phyloP scores from a whole-genome alignment of 2,113 vertebrate species.

The Ameiurus melas region DNA sequence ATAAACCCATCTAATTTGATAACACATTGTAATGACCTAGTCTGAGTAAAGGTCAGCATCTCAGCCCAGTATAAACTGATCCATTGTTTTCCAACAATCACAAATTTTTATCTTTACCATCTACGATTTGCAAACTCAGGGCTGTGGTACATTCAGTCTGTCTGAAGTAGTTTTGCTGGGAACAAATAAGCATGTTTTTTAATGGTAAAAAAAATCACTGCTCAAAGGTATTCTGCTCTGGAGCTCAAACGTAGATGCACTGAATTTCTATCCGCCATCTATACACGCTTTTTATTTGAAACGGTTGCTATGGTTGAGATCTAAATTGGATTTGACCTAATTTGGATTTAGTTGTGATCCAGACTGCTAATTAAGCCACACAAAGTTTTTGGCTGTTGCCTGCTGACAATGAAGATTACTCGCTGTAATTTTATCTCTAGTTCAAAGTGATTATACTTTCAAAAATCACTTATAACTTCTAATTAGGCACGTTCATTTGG shows the following conservation, averaged over 20 bases:
- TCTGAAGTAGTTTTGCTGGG: not conserved
- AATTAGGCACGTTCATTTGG: not conserved
- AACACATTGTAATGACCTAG: not conserved
- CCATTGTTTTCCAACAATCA: not conserved
- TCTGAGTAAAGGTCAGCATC: not conserved
- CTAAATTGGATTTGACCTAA: slow-evolving; percentile 3
- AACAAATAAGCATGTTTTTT: not conserved
- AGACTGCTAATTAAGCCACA: not conserved
- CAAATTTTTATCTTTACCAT: not conserved
- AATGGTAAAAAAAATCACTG: not conserved
- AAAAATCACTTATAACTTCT: not conserved
- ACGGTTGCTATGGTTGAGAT: not conserved
- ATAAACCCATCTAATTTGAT: not conserved
- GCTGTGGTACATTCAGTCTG: not conserved
- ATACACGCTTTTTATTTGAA: not conserved
- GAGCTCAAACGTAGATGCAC: not conserved
- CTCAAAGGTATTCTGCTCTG: not conserved
- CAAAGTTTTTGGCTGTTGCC: slow-evolving; percentile 2
- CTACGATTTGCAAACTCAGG: not conserved
- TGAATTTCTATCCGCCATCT: not conserved
- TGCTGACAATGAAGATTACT: not conserved
- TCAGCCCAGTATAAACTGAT: not conserved
- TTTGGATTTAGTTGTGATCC: not conserved
- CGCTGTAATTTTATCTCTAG: not conserved
- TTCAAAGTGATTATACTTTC: not conserved